These are phyloP conservation scores for Pocillopora damicornis DNA, from an alignment of 64 coral and sea anemone species.

Conservation along the genomic window DNA sequence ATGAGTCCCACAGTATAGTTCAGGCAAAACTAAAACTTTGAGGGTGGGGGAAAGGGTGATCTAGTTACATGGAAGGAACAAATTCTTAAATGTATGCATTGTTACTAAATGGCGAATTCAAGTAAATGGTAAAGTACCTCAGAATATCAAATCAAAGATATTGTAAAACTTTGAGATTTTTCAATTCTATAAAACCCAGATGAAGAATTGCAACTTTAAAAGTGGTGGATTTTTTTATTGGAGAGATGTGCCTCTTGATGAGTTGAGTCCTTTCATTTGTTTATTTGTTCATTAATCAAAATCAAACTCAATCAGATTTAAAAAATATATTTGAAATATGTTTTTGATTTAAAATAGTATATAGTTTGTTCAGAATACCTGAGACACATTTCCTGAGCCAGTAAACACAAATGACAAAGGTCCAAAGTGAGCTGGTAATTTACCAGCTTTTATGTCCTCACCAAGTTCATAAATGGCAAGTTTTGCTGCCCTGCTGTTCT, in stretches of 20 bases:
- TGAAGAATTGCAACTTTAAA: not conserved
- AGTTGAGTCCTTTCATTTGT: too few species aligned
- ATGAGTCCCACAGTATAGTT: not conserved
- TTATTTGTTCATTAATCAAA: not conserved
- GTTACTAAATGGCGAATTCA: too few species aligned
- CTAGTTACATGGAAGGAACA: not conserved
- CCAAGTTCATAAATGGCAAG: constrained; percentile 95
- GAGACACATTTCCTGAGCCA: constrained; percentile 98
- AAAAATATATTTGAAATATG: not conserved
- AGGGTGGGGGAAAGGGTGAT: not conserved
- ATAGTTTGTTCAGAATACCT: constrained; percentile 39
- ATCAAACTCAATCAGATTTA: not conserved
- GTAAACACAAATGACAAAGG: constrained; percentile 97
- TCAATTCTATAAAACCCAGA: too few species aligned
- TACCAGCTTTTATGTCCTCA: constrained; percentile 91
- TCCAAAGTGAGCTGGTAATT: constrained; percentile 95
- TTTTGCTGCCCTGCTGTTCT: constrained; percentile 95
- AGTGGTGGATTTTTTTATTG: not conserved
- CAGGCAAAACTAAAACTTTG: not conserved
- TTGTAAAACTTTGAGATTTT: too few species aligned
- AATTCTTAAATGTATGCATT: too few species aligned
- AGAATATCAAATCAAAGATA: too few species aligned
- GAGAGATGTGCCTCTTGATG: not conserved
- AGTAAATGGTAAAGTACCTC: too few species aligned
- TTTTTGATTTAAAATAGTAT: not conserved